phyloP scores from a whole-genome alignment of 2,113 vertebrate species.

The Callocephalon fimbriatum region DNA sequence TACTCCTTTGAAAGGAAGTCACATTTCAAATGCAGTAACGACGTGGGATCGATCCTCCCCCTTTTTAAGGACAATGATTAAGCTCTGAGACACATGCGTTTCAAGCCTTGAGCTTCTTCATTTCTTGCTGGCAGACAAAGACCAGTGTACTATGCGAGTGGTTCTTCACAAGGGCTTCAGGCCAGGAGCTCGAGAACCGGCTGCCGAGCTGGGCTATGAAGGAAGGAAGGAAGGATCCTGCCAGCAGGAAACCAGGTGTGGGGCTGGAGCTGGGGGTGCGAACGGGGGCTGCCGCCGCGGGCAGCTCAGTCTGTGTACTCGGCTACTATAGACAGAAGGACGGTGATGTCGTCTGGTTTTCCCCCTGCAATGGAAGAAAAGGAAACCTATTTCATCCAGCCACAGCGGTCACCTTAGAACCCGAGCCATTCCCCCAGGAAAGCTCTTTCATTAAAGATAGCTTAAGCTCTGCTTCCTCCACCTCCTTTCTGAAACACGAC shows the following conservation, averaged over 20 bases:
- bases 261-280: neutral
- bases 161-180: constrained; percentile 65
- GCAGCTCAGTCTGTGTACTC: constrained; percentile 93
- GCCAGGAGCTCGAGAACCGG: constrained; percentile 50
- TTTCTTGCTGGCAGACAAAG: constrained; percentile 64
- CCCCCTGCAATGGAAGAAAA: constrained; percentile 82
- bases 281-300: neutral
- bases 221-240: constrained; percentile 79
- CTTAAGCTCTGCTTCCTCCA: neutral
- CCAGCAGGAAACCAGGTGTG: constrained; percentile 87
- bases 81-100: constrained; percentile 46
- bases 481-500: neutral
- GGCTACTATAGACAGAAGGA: constrained; percentile 97
- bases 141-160: constrained; percentile 64
- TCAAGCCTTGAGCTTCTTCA: constrained; percentile 67
- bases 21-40: constrained; percentile 3
- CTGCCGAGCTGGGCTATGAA: constrained; percentile 71
- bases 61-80: neutral
- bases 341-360: constrained; percentile 98
- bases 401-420: rapidly evolving
- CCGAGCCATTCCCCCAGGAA: neutral
- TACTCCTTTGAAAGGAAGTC: constrained; percentile 39
- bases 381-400: neutral
- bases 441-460: rapidly evolving
- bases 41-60: constrained; percentile 26